phyloP scores from a whole-genome alignment of 2,113 vertebrate genomes.

The Glaucidium brasilianum region DNA sequence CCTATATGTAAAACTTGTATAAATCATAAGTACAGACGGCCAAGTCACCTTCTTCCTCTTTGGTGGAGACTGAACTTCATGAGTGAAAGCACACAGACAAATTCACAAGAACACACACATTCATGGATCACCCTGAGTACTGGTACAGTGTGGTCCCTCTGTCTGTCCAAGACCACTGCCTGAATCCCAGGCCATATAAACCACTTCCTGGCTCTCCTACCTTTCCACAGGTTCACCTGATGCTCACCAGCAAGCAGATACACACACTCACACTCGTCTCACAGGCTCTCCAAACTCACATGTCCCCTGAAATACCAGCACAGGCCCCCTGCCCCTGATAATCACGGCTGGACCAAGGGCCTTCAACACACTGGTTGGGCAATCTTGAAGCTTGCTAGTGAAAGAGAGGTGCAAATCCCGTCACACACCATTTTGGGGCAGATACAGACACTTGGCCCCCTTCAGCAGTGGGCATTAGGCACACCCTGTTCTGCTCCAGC shows the following conservation, averaged over 20 bases:
- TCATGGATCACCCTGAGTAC: not conserved
- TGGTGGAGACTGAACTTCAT: not conserved
- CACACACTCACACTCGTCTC: not conserved
- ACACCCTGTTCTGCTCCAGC: not conserved
- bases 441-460: not conserved
- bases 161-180: not conserved
- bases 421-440: not conserved
- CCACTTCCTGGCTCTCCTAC: rapidly evolving
- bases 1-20: not conserved
- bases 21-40: rapidly evolving
- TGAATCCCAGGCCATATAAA: not conserved
- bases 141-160: not conserved
- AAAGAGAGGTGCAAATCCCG: not conserved
- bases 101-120: not conserved
- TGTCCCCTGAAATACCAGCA: not conserved
- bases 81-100: not conserved
- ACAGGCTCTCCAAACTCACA: not conserved
- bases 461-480: not conserved
- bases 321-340: not conserved
- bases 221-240: not conserved
- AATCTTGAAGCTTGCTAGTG: not conserved
- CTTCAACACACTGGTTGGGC: not conserved
- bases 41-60: not conserved
- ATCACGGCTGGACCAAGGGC: not conserved
- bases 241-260: not conserved